Evolutionary conservation across 2,888 invertebrate genomes (phyloP).

Genomic region (Andrena hattorfiana): DNA sequence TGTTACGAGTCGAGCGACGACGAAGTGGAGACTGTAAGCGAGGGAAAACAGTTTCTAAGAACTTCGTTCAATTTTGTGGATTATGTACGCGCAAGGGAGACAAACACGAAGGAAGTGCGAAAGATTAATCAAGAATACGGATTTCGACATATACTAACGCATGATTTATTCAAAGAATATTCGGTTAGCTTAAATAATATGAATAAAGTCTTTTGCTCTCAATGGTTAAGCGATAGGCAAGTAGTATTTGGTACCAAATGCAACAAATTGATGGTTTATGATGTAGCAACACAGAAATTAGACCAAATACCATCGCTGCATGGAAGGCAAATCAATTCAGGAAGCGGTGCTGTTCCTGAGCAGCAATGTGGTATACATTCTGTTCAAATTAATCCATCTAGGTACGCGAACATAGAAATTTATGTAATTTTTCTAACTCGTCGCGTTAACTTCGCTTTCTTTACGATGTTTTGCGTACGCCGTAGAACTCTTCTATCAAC

Average conservation of each 20-base stretch:
- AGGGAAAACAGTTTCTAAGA: constrained; percentile 90
- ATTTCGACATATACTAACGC: constrained; percentile 94
- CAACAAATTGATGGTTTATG: constrained; percentile 97
- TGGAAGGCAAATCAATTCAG: constrained; percentile 87
- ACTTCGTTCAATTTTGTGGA: constrained; percentile 95
- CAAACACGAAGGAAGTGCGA: constrained; percentile 89
- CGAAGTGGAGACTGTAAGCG: constrained; percentile 92
- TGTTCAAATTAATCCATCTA: constrained; percentile 96
- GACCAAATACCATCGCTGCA: constrained; percentile 95
- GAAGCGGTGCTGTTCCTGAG: constrained; percentile 86
- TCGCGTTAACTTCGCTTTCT: not conserved
- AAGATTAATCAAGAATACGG: constrained; percentile 92
- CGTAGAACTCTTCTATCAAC: constrained; percentile 93
- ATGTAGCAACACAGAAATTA: constrained; percentile 93
- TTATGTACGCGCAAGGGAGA: constrained; percentile 92
- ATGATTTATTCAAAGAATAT: constrained; percentile 95
- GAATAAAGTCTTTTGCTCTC: constrained; percentile 97
- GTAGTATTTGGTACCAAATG: constrained; percentile 99
- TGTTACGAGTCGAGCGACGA: constrained; percentile 95
- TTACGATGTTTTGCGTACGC: constrained; percentile 31
- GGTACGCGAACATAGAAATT: constrained; percentile 68
- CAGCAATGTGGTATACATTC: constrained; percentile 96
- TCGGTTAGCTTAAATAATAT: constrained; percentile 93
- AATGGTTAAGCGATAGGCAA: constrained; percentile 97
- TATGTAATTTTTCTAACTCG: not conserved